These are phyloP conservation scores for Anorthoa munda DNA, from an alignment of 2,888 invertebrate genomes.

Conservation along the genomic window DNA sequence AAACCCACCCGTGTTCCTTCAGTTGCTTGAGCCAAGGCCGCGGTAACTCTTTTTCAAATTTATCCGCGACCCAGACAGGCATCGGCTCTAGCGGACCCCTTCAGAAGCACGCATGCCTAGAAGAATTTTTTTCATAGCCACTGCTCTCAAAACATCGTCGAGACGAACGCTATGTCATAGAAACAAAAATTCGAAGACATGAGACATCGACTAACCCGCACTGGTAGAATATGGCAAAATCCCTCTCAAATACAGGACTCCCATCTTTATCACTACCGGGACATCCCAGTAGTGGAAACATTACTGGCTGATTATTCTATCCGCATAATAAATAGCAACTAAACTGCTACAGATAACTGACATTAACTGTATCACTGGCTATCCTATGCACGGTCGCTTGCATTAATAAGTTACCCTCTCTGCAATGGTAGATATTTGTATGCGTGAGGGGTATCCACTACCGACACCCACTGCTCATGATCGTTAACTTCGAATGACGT, in stretches of 20 bases:
- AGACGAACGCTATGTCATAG: too few relatives aligned
- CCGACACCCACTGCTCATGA: neutral
- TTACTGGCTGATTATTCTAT: neutral
- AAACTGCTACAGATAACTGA: neutral
- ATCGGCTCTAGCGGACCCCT: too few relatives aligned
- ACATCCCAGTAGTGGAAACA: neutral
- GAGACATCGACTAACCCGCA: neutral
- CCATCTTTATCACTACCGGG: too few relatives aligned
- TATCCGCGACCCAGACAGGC: too few relatives aligned
- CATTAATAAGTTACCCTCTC: neutral
- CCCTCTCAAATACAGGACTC: too few relatives aligned
- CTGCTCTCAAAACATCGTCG: too few relatives aligned
- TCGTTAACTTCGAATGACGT: neutral
- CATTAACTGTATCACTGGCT: conserved; percentile 1
- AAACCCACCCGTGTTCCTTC: too few relatives aligned
- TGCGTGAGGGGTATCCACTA: neutral
- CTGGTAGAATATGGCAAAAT: neutral
- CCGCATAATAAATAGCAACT: neutral
- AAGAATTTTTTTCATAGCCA: neutral
- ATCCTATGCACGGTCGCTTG: neutral
- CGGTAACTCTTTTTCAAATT: too few relatives aligned
- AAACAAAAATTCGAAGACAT: neutral
- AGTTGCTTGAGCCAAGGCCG: too few relatives aligned
- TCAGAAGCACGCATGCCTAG: too few relatives aligned
- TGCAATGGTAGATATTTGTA: neutral